A percentile compares a stretch with the other conserved stretches of the same genome.
Evolutionary conservation across 2,888 invertebrate species (phyloP).

Genomic region (Chirona hameri): DNA sequence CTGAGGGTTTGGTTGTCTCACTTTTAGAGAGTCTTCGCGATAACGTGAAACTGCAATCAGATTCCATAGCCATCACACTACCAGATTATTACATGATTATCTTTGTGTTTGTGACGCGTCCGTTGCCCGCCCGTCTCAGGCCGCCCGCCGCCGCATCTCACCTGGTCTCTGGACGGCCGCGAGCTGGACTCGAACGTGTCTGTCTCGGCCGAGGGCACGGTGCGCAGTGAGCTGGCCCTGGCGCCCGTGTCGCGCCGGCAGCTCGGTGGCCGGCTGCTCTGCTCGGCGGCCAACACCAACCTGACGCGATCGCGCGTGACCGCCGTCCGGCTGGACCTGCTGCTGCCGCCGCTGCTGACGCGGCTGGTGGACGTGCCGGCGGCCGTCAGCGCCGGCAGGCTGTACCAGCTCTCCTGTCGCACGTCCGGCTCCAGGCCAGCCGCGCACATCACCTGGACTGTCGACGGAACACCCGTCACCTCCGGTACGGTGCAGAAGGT

Average conservation of each 20-base stretch:
- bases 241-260: slow-evolving; percentile 58
- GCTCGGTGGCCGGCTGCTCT: slow-evolving; percentile 63
- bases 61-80: too few species aligned
- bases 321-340: slow-evolving; percentile 63
- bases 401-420: slow-evolving; percentile 29
- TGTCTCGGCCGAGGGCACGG: slow-evolving; percentile 39
- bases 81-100: too few species aligned
- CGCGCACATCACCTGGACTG: slow-evolving; percentile 32
- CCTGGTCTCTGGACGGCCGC: neutral
- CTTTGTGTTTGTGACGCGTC: too few species aligned
- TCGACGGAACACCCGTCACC: slow-evolving; percentile 22
- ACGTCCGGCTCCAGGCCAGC: slow-evolving; percentile 32
- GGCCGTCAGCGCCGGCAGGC: neutral
- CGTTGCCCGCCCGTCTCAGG: too few species aligned
- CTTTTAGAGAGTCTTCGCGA: too few species aligned
- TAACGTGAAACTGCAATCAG: too few species aligned
- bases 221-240: slow-evolving; percentile 48
- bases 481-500: slow-evolving; percentile 4
- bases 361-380: neutral
- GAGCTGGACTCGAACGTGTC: neutral
- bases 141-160: neutral
- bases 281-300: slow-evolving; percentile 67
- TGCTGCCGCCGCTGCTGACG: neutral
- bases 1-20: too few species aligned
- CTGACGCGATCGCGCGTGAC: slow-evolving; percentile 63